These are phyloP conservation scores for Leucozona laternaria DNA, from an alignment of 2,888 invertebrate species.

Conservation along the genomic window DNA sequence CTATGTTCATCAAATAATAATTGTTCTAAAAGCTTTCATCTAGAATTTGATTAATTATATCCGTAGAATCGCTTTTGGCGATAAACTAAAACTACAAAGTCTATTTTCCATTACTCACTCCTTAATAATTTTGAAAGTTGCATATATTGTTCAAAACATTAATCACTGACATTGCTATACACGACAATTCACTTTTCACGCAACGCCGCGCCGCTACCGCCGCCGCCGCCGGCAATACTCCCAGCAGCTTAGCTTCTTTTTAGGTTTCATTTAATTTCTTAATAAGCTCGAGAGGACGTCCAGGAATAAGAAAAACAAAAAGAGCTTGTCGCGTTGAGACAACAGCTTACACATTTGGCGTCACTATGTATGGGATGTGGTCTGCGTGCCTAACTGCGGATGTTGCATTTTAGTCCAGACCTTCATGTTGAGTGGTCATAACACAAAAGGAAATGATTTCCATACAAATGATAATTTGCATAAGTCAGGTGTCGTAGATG, in stretches of 20 bases:
- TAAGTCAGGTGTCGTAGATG: constrained; percentile 73
- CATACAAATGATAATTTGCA: constrained; percentile 65
- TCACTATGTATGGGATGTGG: constrained; percentile 16
- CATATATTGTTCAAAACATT: constrained; percentile 59
- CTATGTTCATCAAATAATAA: constrained; percentile 5
- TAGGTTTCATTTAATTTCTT: constrained; percentile 67
- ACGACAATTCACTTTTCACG: constrained; percentile 74
- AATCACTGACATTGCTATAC: constrained; percentile 75
- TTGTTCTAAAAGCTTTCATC: constrained; percentile 62
- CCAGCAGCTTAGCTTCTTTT: constrained; percentile 8
- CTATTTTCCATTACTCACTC: constrained; percentile 36
- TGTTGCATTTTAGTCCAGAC: constrained; percentile 73
- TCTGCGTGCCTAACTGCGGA: constrained; percentile 60
- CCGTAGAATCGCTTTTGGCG: constrained; percentile 18
- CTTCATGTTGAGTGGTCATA: constrained; percentile 67
- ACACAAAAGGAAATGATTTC: constrained; percentile 51
- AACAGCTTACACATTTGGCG: constrained; percentile 43
- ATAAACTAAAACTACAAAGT: constrained; percentile 18
- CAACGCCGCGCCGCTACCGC: constrained; percentile 30
- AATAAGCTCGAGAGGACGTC: constrained; percentile 45
- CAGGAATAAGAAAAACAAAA: not conserved
- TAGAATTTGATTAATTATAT: constrained; percentile 68
- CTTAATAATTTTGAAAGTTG: constrained; percentile 10
- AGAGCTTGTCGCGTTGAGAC: constrained; percentile 6
- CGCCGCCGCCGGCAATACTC: too few species aligned